Base-by-base conservation (phyloP, 2,888 invertebrate genomes). In the Metacarcinus magister region DNA sequence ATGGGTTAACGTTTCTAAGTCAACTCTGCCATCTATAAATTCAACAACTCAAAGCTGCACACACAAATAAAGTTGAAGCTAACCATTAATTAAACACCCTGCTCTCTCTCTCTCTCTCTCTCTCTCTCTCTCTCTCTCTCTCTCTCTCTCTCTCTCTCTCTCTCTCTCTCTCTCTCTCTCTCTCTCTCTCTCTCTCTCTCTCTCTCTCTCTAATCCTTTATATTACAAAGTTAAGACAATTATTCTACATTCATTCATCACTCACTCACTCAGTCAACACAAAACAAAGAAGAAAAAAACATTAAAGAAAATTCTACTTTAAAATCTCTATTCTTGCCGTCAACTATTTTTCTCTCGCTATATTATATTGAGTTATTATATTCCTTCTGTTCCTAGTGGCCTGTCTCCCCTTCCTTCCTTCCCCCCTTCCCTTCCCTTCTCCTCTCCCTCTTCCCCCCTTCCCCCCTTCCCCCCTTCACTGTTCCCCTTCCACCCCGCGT, bases 291-390 rank as follows among this genome's bases (percentile, higher is more conserved):
- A 54, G 0, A 19, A 28, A 82, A 28, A 8, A 28, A 10, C 75
- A 28, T 28, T 82, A n/a, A n/a, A 92, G 16, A 92, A 92, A 46
- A 92, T 32, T 54, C 0, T 28, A 3, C 48, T n/a, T 54, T 54
- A 0, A 19, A 19, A 60, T 60, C 60, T 60, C 60, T 46, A n/a
- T 46, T 54, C n/a, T 54, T 16, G 4, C 32, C 67, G 54, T 48
- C 32, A 82, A 19, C 43, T 44, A 19, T 23, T 60, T 28, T 8
- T 39, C n/a, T 10, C 23, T 60, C 23, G 60, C 60, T 3, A 60
- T 60, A 60, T 19, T 28, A 82, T 94, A 94, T 94, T 94, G 67
- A 75, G 94, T 94, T 94, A 94, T 94, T 94, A 75, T 43, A 54
- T 90, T 3, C 8, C 23, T 43, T 43, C 44, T 75, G 19, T 60